Base-by-base conservation (phyloP, 92 coral and sea anemone genomes). In the Pocillopora grandis region DNA sequence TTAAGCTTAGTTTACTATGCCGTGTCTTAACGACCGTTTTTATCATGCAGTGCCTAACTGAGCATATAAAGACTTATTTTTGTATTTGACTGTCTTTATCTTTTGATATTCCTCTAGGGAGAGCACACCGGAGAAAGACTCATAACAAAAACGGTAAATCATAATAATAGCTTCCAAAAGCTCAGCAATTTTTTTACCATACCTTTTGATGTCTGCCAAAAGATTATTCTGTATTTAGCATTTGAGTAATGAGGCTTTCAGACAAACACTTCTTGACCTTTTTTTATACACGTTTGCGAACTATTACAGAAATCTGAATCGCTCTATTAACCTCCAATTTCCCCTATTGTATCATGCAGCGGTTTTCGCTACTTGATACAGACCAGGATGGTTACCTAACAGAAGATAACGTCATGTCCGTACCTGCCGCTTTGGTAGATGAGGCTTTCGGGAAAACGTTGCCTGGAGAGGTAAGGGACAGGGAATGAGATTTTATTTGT, bases 81-180 rank as follows among this genome's bases (percentile, higher is more conserved):
- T 16, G 12, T 11, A 35, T 58, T 76, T 78, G 15, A 71, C 52
- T 3, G 52, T 3, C 52, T 42, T 42, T 42, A 42, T 2, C 52
- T 42, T 42, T 42, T 42, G 52, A 42, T 42, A 9, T 58, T 66
- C 66, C 62, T 88, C 60, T 75, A 95, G 98, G 90, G 84, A 48
- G 98, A 95, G 60, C 97, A 93, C 72, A 85, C 92, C 20, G 98
- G 95, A 71, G 90, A 93, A 76, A 89, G 82, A 77, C 90, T 93
- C 18, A 89, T 95, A 9, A 91, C 94, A 1, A 60, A 68, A 72
- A 76, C 93, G 98, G 98, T 93, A 86, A 76, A 1, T 9, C 52
- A 42, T 42, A 42, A 42, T 3, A 42, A 42, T 42, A 7, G 52
- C 52, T 42, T 42, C 52, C 52, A 42, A 42, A 42, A 42, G 52